Base-by-base conservation (phyloP, 1,140 invertebrate genomes). In the Brachystomella parvula region DNA sequence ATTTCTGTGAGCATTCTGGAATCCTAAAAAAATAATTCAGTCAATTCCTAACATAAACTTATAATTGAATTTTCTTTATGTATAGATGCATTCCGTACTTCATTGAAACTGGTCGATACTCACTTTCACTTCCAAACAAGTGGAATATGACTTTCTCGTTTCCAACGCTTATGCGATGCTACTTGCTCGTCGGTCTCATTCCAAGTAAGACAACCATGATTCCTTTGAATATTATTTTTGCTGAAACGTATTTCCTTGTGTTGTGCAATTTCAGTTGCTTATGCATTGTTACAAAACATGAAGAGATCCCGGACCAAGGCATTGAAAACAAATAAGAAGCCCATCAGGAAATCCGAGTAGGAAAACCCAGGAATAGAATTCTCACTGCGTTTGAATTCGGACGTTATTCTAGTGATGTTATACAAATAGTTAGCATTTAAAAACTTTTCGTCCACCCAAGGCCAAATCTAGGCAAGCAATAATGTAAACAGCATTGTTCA, bases 111-210 rank as follows among this genome's bases (percentile, higher is more conserved):
- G 78, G 84, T 39, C 85, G 80, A 68, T 94, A 90, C 74, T 86
- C 86, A 0, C 73, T 94, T 1, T 79, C 83, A 0, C 75, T 96
- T 75, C 92, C 93, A 1, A 96, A 96, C 77, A 74, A 78, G 24
- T 89, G 83, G 82, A 96, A 96, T 78, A 86, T 90, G 74, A 83
- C 89, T 12, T 94, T 96, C 76, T 85, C 93, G 76, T 88, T 93
- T 79, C 88, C 91, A 6, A 82, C 83, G 0, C 81, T 92, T 57
- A 79, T 96, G 72, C 83, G 87, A 69, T 63, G 89, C 12, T 93
- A 95, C 78, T 77, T 96, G 6, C 75, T 94, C 2, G 72, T 90
- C 0, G 77, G 91, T 0, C 83, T 88, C 33, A 79, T 93, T 68
- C 88, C 90, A 19, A 84, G 83, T 57, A 75, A 64, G 64, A 35